Evolutionary conservation across 1,140 invertebrate genomes (phyloP), one percentile per base, ranked within the genome.

Genomic region (Agrilus planipennis): DNA sequence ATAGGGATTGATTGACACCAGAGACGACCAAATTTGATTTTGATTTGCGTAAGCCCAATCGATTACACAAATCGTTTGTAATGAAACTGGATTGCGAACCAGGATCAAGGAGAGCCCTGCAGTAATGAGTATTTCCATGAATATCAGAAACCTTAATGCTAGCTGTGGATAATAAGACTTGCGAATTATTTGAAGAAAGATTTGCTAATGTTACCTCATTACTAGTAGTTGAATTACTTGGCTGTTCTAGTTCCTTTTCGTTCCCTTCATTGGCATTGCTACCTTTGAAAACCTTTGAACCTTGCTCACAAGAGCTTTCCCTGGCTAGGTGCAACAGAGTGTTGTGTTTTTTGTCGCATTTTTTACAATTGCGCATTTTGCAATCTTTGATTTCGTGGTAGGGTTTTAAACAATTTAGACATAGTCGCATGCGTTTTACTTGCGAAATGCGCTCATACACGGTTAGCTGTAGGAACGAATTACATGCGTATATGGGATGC

Each of bases 241-340:
- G n/a, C n/a, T n/a, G n/a, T n/a, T n/a, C n/a, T n/a, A n/a, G n/a
- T n/a, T n/a, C n/a, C n/a, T n/a, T n/a, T n/a, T n/a, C n/a, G n/a
- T n/a, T n/a, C n/a, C n/a, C n/a, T n/a, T n/a, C n/a, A n/a, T n/a
- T n/a, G n/a, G n/a, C n/a, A n/a, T n/a, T n/a, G n/a, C n/a, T n/a
- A n/a, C n/a, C n/a, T n/a, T n/a, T n/a, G n/a, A n/a, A n/a, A n/a
- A n/a, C n/a, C n/a, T n/a, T n/a, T n/a, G n/a, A n/a, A n/a, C n/a
- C n/a, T n/a, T n/a, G n/a, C n/a, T n/a, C n/a, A n/a, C n/a, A n/a
- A n/a, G n/a, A n/a, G n/a, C n/a, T n/a, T n/a, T n/a, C n/a, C n/a
- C n/a, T n/a, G n/a, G n/a, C n/a, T n/a, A n/a, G n/a, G 30, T 46
- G 44, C 4, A 46, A 14, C n/a, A 46, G 23, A 3, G 41, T 17